Base-by-base conservation (phyloP, 2,113 vertebrate species). In the Copsychus sechellarum region DNA sequence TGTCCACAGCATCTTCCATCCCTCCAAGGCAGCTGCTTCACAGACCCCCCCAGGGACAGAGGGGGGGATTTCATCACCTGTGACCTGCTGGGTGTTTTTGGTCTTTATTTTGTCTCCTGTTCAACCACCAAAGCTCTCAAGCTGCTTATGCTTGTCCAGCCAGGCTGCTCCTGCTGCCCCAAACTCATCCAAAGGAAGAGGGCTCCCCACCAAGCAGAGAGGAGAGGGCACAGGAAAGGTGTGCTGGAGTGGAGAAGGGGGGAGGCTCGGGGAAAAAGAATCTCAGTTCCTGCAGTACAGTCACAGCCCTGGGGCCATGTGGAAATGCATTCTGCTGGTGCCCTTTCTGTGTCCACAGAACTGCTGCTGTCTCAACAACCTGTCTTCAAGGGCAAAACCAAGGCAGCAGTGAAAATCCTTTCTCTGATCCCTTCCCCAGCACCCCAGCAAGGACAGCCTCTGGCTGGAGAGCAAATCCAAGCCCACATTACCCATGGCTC, bases 41-140 rank as follows among this genome's bases (percentile, higher is more conserved):
- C 50, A 77, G 50, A 47, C 6, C 20, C 8, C 14, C 36, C 50
- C 0, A 0, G 62, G 47, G 43, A 33, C 50, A 45, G 31, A 70
- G 51, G 2, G 5, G 5, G 21, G 29, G 54, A 53, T 56, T 79
- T 53, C 36, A 83, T 31, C 61, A 56, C 40, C 71, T 65, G 57
- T 0, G 8, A 61, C 14, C 18, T 25, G 2, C 15, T 38, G 22
- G 6, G 15, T 57, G 54, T 0, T 72, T 74, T 40, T 78, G 26
- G 12, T 61, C 56, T 65, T 61, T 78, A 16, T 77, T 82, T 51
- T 62, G 2, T 38, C 38, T 58, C 56, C 19, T 78, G 8, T 62
- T 81, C 47, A 54, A 29, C 36, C 25, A n/a, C 36, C 22, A 47
- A 88, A 64, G 24, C 25, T 70, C 73, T 50, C 34, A 22, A 40